A percentile compares a stretch with the other conserved stretches of the same genome.
Conservation (phyloP, 2,113 vertebrate genomes). For the Bubo bubo region DNA sequence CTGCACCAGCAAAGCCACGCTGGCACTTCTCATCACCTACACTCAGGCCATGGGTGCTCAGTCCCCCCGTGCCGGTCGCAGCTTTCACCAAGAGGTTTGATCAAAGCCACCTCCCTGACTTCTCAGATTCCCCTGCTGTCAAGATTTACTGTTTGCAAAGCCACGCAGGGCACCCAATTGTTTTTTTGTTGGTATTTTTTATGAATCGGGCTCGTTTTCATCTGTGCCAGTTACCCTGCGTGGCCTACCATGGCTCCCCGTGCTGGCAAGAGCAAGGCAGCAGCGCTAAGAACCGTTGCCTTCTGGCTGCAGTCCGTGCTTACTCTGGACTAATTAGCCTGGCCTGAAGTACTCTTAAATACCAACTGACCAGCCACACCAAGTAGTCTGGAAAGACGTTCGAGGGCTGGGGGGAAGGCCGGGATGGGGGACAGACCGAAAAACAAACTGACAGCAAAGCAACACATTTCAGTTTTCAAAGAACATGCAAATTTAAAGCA, state of each 20-base stretch:
- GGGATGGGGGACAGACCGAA: neutral
- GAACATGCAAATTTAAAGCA: neutral
- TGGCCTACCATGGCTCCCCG: neutral
- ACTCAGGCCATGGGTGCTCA: neutral
- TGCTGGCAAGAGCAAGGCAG: neutral
- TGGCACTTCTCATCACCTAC: neutral
- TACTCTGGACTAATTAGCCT: neutral
- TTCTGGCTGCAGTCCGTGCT: neutral
- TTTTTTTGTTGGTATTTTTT: fast-evolving
- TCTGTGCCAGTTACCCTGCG: neutral
- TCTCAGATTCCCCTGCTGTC: neutral
- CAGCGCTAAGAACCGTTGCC: neutral
- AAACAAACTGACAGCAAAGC: neutral
- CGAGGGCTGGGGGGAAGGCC: too few species aligned
- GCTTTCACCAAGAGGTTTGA: neutral
- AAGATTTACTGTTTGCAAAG: neutral
- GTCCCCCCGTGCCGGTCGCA: fast-evolving
- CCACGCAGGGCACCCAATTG: neutral
- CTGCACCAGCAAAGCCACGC: neutral
- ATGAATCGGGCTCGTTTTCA: neutral
- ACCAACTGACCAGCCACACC: neutral
- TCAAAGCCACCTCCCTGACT: neutral
- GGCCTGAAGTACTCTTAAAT: neutral
- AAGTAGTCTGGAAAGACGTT: neutral
- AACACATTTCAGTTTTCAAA: neutral